A percentile compares a stretch with the other conserved stretches of the same genome.
phyloP scores from a whole-genome alignment of 1,140 invertebrate species.

The Pogonomyrmex californicus region DNA sequence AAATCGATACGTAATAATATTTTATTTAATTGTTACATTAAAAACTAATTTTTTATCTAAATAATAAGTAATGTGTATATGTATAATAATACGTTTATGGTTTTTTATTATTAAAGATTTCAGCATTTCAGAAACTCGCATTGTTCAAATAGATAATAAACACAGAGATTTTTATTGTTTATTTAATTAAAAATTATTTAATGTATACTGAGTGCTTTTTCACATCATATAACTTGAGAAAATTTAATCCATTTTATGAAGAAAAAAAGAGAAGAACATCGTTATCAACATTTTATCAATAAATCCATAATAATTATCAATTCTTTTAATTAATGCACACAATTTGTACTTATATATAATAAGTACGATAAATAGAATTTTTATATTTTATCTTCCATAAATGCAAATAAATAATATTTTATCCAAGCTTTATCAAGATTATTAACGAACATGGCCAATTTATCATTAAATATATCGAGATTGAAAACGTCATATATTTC shows the following conservation, averaged over 20 bases:
- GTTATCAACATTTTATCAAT: not conserved
- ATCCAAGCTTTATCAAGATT: conserved; percentile 8
- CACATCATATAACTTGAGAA: not conserved
- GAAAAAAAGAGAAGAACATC: not conserved
- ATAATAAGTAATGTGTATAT: not conserved
- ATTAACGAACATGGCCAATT: conserved; percentile 23
- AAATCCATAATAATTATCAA: conserved; percentile 13
- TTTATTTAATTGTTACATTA: not conserved
- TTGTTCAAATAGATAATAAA: not conserved
- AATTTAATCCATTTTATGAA: conserved; percentile 15
- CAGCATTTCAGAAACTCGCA: not conserved
- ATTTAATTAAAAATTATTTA: conserved; percentile 14
- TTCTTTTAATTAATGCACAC: not conserved
- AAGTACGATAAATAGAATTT: not conserved
- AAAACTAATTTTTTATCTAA: not conserved
- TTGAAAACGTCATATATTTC: conserved; percentile 26
- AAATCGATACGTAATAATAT: not conserved
- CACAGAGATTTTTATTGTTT: not conserved
- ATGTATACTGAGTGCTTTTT: not conserved
- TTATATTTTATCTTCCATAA: not conserved
- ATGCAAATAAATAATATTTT: conserved; percentile 25
- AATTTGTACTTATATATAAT: not conserved
- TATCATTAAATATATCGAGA: conserved; percentile 16
- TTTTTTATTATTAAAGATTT: not conserved
- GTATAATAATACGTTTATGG: not conserved